Evolutionary conservation across 2,888 invertebrate genomes (phyloP).

Genomic region (Oxytorus armatus): DNA sequence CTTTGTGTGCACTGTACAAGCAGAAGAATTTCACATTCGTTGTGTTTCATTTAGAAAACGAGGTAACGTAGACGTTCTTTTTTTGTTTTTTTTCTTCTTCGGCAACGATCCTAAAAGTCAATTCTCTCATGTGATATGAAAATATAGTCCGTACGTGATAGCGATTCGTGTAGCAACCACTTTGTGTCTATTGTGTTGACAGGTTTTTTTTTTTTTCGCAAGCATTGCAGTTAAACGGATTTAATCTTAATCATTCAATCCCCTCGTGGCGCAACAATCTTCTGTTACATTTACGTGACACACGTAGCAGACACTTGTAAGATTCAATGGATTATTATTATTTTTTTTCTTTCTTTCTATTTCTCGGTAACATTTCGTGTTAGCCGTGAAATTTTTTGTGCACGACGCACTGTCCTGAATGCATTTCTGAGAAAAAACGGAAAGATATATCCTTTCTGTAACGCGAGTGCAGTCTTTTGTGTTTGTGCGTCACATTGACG

Average conservation of each 20-base stretch:
- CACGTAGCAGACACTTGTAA: conserved; percentile 51
- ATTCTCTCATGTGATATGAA: background rate
- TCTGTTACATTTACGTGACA: conserved; percentile 8
- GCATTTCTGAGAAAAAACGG: conserved; percentile 24
- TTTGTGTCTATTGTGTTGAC: conserved; percentile 74
- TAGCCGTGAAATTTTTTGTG: conserved; percentile 14
- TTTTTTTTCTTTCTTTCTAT: conserved; percentile 1
- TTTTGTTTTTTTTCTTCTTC: conserved; percentile 15
- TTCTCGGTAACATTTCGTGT: conserved; percentile 3
- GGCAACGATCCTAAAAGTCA: conserved; percentile 3
- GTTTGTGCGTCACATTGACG: conserved; percentile 74
- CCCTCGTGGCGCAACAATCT: conserved; percentile 1
- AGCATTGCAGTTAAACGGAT: conserved; percentile 69
- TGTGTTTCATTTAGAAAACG: conserved; percentile 67
- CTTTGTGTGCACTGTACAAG: conserved; percentile 76
- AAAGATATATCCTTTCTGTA: conserved; percentile 43
- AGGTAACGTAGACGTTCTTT: conserved; percentile 67
- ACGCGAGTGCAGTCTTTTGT: conserved; percentile 49
- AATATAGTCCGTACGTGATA: conserved; percentile 16
- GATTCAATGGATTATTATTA: conserved; percentile 37
- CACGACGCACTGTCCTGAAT: conserved; percentile 16
- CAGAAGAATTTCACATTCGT: conserved; percentile 70
- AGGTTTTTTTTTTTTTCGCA: conserved; percentile 68
- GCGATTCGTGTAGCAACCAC: conserved; percentile 56
- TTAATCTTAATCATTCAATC: conserved; percentile 51